A percentile compares a stretch with the other conserved stretches of the same genome.
These are phyloP conservation scores for Coturnix japonica DNA, from an alignment of 2,113 vertebrate species.

Conservation along the genomic window DNA sequence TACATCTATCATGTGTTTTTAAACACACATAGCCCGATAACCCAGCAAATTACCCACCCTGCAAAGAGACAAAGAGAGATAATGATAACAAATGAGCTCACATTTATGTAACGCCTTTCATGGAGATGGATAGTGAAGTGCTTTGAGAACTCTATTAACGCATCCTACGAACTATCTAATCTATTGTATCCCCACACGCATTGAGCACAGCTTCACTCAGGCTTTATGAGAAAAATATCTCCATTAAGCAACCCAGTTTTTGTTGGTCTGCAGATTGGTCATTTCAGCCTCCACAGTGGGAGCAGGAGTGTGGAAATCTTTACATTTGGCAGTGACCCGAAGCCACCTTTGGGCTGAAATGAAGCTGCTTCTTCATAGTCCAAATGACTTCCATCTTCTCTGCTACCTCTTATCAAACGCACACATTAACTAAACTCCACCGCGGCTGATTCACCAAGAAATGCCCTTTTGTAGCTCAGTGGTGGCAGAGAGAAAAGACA, in stretches of 20 bases:
- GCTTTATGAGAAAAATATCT: constrained; percentile 9
- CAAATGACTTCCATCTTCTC: neutral
- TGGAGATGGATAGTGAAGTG: constrained; percentile 15
- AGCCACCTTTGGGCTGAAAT: constrained; percentile 14
- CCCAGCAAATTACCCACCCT: neutral
- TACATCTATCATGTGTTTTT: constrained; percentile 15
- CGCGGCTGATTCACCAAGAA: neutral
- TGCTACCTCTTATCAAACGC: neutral
- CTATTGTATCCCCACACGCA: neutral
- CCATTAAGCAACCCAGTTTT: constrained; percentile 10
- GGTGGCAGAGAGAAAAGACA: neutral
- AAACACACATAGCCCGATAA: constrained; percentile 43
- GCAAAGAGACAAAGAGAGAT: constrained; percentile 16
- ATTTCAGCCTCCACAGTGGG: neutral
- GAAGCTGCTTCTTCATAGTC: neutral
- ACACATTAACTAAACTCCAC: neutral
- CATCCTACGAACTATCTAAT: constrained; percentile 1
- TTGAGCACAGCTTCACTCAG: neutral
- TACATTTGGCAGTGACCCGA: neutral
- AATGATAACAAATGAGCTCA: constrained; percentile 30
- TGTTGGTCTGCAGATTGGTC: neutral
- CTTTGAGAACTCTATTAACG: constrained; percentile 36
- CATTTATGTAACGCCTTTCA: neutral
- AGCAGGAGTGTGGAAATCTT: neutral
- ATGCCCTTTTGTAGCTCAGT: neutral